Conservation (phyloP, 2,888 invertebrate species). For the Athrips mouffetella region DNA sequence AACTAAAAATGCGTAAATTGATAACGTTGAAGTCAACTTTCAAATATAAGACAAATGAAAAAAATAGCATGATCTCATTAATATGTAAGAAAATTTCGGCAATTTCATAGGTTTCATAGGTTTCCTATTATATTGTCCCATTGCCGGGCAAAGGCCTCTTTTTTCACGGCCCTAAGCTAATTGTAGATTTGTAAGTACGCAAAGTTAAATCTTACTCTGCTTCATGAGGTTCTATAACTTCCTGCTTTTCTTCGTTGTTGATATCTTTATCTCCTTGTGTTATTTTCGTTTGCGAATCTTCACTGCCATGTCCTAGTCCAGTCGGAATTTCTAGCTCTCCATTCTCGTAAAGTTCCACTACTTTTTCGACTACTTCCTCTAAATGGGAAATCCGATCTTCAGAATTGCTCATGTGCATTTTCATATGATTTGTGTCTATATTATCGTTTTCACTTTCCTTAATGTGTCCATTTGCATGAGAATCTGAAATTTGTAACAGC, state of each 20-base stretch:
- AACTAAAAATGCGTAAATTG: too few species aligned
- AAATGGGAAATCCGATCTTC: slow-evolving; percentile 47
- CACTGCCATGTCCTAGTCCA: not conserved
- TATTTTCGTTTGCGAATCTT: not conserved
- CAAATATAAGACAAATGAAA: too few species aligned
- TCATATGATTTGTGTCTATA: not conserved
- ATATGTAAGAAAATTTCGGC: too few species aligned
- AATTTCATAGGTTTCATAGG: too few species aligned
- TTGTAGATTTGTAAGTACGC: not conserved
- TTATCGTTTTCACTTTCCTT: slow-evolving; percentile 21
- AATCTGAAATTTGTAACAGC: slow-evolving; percentile 29
- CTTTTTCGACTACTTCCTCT: slow-evolving; percentile 57
- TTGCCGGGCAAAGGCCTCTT: not conserved
- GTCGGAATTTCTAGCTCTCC: not conserved
- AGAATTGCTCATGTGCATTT: not conserved
- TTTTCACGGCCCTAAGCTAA: not conserved
- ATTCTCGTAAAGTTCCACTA: slow-evolving; percentile 37
- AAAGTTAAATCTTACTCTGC: not conserved
- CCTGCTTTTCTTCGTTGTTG: not conserved
- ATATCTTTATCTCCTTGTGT: not conserved
- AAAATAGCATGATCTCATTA: too few species aligned
- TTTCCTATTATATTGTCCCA: too few species aligned
- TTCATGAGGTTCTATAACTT: not conserved
- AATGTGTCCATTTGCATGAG: slow-evolving; percentile 26
- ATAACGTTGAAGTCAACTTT: too few species aligned